A percentile compares a stretch with the other conserved stretches of the same genome.
phyloP scores from a whole-genome alignment of 2,113 vertebrate species.

The Serinus canaria region DNA sequence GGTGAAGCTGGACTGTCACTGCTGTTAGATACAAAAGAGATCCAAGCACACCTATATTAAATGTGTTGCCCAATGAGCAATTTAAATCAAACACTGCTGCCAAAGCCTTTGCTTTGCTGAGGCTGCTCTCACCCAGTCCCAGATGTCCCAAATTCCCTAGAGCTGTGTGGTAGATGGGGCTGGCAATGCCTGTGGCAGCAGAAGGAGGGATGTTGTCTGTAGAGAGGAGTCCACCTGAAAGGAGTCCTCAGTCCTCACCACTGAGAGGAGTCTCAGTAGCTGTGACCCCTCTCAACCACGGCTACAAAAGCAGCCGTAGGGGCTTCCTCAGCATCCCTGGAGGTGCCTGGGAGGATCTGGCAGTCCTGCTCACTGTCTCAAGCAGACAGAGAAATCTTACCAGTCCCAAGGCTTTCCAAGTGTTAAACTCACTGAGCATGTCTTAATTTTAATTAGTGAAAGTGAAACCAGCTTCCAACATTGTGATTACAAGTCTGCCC shows the following conservation, averaged over 20 bases:
- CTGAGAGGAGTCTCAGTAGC: not conserved
- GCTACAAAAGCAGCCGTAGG: not conserved
- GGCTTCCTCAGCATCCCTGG: not conserved
- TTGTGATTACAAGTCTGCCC: not conserved
- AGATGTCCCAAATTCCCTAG: not conserved
- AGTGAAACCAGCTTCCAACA: not conserved
- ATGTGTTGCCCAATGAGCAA: not conserved
- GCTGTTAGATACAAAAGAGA: not conserved
- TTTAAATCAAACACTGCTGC: not conserved
- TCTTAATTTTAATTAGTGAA: not conserved
- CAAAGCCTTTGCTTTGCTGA: not conserved
- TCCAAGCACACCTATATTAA: not conserved
- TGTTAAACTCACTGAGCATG: not conserved
- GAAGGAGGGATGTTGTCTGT: not conserved
- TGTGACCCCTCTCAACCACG: not conserved
- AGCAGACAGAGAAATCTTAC: not conserved
- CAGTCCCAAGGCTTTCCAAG: not conserved
- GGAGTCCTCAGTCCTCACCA: too few relatives aligned
- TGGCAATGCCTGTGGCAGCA: not conserved
- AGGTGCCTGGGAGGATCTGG: not conserved
- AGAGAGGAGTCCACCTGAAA: not conserved
- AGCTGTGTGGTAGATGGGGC: not conserved
- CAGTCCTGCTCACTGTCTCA: not conserved
- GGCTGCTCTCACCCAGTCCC: accelerated
- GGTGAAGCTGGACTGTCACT: not conserved